Conservation (phyloP, 2,888 invertebrate species). For the Tetragonula carbonaria region DNA sequence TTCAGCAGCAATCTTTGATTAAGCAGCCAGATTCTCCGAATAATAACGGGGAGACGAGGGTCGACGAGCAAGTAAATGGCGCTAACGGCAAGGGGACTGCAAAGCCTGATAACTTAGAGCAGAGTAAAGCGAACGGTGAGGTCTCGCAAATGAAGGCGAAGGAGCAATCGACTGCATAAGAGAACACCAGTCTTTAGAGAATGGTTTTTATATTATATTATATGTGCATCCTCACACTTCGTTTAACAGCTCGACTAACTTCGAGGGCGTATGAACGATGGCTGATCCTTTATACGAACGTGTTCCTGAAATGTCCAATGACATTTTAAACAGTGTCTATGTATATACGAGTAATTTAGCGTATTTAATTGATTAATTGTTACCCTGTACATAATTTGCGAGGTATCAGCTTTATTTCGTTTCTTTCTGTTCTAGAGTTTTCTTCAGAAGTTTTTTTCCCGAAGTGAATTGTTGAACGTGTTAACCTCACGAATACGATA, state of each 20-base stretch:
- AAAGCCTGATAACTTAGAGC: conserved; percentile 43
- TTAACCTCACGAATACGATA: background rate
- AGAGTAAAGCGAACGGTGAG: conserved; percentile 53
- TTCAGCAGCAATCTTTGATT: conserved; percentile 10
- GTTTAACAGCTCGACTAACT: conserved; percentile 41
- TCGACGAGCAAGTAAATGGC: conserved; percentile 23
- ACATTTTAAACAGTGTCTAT: background rate
- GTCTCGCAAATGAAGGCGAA: conserved; percentile 24
- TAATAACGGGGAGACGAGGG: conserved; percentile 3
- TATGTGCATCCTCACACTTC: conserved; percentile 18
- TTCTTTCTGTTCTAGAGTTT: background rate
- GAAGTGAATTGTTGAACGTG: background rate
- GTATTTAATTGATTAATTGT: background rate
- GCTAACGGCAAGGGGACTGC: conserved; percentile 27
- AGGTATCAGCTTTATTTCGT: background rate
- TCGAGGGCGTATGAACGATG: conserved; percentile 13
- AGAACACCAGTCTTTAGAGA: conserved; percentile 20
- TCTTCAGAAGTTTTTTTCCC: background rate
- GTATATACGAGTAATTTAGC: background rate
- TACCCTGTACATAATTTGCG: background rate
- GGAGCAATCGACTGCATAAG: conserved; percentile 54
- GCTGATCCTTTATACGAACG: conserved; percentile 33
- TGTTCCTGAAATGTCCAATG: conserved; percentile 46
- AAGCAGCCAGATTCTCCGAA: conserved; percentile 14
- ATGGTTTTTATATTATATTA: conserved; percentile 57